phyloP scores from a whole-genome alignment of 2,113 vertebrate genomes.

The Myotis yumanensis region DNA sequence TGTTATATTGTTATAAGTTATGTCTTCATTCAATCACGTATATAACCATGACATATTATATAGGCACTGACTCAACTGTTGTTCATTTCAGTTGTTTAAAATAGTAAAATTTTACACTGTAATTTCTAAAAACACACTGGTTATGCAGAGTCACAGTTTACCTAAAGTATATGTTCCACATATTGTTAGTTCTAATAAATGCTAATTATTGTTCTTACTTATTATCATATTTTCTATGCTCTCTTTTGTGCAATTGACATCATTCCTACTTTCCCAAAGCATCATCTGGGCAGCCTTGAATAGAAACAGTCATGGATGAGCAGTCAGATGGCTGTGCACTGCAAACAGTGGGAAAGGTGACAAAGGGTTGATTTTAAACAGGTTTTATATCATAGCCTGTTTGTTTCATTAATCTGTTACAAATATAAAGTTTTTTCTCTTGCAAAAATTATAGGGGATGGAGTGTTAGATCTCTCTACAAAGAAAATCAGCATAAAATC shows the following conservation, averaged over 20 bases:
- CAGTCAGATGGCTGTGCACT: neutral
- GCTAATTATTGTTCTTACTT: neutral
- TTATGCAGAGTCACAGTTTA: slow-evolving; percentile 1
- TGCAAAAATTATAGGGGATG: slow-evolving; percentile 88
- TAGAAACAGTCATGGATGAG: neutral
- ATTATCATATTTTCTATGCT: slow-evolving; percentile 7
- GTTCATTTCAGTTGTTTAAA: slow-evolving; percentile 20
- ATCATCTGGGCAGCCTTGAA: neutral
- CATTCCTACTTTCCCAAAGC: neutral
- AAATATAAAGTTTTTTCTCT: slow-evolving; percentile 74
- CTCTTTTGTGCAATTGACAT: neutral
- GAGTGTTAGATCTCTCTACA: slow-evolving; percentile 97
- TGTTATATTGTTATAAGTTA: neutral
- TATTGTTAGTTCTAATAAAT: neutral
- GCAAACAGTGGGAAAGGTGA: neutral
- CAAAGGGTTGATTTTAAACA: neutral
- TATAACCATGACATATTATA: neutral
- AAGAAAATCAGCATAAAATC: slow-evolving; percentile 90
- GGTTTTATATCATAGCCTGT: neutral
- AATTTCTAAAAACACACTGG: neutral
- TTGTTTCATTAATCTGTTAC: slow-evolving; percentile 58
- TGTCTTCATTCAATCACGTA: neutral
- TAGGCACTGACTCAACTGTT: slow-evolving; percentile 5
- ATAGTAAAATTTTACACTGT: neutral
- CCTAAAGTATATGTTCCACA: neutral